Evolutionary conservation across 2,888 invertebrate species (phyloP).

Genomic region (Cyrtodaria siliqua): DNA sequence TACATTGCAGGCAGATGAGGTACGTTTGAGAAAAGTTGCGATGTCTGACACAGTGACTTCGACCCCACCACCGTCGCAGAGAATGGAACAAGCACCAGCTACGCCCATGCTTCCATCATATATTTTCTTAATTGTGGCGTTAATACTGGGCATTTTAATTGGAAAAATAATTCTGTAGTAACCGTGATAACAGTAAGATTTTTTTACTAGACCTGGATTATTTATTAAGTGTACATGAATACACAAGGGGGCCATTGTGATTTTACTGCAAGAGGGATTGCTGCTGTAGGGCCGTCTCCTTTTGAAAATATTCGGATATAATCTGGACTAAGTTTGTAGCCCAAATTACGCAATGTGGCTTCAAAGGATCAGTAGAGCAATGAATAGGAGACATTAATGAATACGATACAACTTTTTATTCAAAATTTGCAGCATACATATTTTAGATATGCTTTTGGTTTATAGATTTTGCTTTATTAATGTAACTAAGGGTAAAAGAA

Average conservation of each 20-base stretch:
- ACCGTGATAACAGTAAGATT: neutral
- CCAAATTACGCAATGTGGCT: too few relatives aligned
- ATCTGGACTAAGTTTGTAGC: too few relatives aligned
- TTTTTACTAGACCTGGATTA: slow-evolving; percentile 7
- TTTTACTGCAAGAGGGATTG: neutral
- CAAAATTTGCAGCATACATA: too few relatives aligned
- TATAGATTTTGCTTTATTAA: too few relatives aligned
- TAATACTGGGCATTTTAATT: slow-evolving; percentile 58
- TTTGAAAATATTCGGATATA: too few relatives aligned
- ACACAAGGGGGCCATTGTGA: slow-evolving; percentile 4
- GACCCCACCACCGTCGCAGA: slow-evolving; percentile 65
- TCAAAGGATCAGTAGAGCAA: too few relatives aligned
- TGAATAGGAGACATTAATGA: too few relatives aligned
- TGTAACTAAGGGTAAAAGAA: too few relatives aligned
- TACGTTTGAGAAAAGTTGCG: slow-evolving; percentile 83
- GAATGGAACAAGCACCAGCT: slow-evolving; percentile 27
- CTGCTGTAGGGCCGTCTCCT: too few relatives aligned
- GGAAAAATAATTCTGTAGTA: slow-evolving; percentile 62
- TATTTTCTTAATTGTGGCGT: slow-evolving; percentile 53
- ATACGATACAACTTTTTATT: too few relatives aligned
- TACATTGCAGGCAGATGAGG: slow-evolving; percentile 79
- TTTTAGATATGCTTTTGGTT: too few relatives aligned
- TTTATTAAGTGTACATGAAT: neutral
- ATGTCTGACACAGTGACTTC: slow-evolving; percentile 82
- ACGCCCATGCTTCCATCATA: slow-evolving; percentile 52